A percentile compares a stretch with the other conserved stretches of the same genome.
phyloP scores from a whole-genome alignment of 2,113 vertebrate genomes.

The Artemisiospiza belli region DNA sequence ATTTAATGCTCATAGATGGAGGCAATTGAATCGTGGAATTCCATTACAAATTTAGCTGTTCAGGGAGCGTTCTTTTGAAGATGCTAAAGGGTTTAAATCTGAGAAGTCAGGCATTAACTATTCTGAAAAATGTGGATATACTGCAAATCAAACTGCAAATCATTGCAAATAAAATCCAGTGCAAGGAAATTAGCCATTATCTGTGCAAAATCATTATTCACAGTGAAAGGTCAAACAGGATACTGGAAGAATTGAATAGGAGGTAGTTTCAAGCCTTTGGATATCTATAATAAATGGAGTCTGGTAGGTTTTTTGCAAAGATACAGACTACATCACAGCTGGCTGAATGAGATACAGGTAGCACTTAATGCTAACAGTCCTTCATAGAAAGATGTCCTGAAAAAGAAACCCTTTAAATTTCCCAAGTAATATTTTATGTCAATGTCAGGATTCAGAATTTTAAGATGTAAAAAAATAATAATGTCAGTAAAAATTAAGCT shows the following conservation, averaged over 20 bases:
- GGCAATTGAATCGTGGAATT: not conserved
- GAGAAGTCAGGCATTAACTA: not conserved
- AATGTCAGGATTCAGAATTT: not conserved
- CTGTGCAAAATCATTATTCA: conserved; percentile 8
- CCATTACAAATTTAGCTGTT: not conserved
- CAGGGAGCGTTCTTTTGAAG: not conserved
- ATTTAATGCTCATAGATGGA: not conserved
- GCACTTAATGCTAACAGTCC: not conserved
- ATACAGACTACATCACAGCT: not conserved
- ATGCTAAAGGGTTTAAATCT: conserved; percentile 12
- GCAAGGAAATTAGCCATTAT: not conserved
- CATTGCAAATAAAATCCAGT: not conserved
- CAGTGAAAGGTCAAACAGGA: not conserved
- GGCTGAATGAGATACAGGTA: not conserved
- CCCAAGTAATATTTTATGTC: not conserved
- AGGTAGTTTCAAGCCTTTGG: not conserved
- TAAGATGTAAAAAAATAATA: not conserved
- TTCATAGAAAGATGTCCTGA: not conserved
- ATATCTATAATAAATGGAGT: not conserved
- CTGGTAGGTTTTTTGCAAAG: not conserved
- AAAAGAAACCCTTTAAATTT: not conserved
- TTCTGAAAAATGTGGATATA: conserved; percentile 13
- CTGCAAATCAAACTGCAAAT: not conserved
- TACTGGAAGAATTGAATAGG: not conserved
- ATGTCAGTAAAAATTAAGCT: not conserved